Percentiles rank a stretch among this genome's conserved stretches.
Evolutionary conservation across 2,888 invertebrate species (phyloP).

Genomic region (Neoascia interrupta): DNA sequence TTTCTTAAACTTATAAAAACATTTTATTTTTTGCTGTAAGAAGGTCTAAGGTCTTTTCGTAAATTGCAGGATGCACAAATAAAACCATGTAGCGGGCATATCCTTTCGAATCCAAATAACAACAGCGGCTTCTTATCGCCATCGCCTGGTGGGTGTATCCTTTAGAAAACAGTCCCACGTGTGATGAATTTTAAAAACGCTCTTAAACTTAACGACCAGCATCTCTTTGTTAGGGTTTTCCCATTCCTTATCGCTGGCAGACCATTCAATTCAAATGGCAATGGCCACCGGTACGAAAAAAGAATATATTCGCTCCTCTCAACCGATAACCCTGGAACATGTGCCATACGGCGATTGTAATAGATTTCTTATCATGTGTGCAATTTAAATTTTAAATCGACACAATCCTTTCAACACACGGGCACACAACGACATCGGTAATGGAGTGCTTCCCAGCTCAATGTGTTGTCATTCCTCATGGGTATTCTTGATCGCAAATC

Average conservation of each 20-base stretch:
- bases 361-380: conserved; percentile 65
- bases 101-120: not conserved
- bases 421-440: conserved; percentile 12
- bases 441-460: conserved; percentile 29
- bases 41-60: too few relatives aligned
- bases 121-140: conserved; percentile 40
- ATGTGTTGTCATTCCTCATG: conserved; percentile 60
- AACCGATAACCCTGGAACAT: conserved; percentile 41
- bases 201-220: conserved; percentile 59
- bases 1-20: too few relatives aligned
- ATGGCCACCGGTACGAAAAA: conserved; percentile 14
- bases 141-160: conserved; percentile 37
- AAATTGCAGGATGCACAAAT: conserved; percentile 37
- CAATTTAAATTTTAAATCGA: conserved; percentile 67
- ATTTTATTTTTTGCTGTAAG: too few relatives aligned
- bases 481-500: conserved; percentile 51
- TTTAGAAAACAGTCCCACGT: conserved; percentile 35
- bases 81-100: conserved; percentile 14
- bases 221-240: conserved; percentile 53
- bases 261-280: conserved; percentile 63
- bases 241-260: conserved; percentile 59
- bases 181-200: conserved; percentile 64
- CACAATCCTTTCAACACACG: conserved; percentile 53
- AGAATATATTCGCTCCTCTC: conserved; percentile 14
- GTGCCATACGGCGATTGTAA: conserved; percentile 46